phyloP scores from a whole-genome alignment of 1,140 invertebrate species.

The Nixonia krombeini region DNA sequence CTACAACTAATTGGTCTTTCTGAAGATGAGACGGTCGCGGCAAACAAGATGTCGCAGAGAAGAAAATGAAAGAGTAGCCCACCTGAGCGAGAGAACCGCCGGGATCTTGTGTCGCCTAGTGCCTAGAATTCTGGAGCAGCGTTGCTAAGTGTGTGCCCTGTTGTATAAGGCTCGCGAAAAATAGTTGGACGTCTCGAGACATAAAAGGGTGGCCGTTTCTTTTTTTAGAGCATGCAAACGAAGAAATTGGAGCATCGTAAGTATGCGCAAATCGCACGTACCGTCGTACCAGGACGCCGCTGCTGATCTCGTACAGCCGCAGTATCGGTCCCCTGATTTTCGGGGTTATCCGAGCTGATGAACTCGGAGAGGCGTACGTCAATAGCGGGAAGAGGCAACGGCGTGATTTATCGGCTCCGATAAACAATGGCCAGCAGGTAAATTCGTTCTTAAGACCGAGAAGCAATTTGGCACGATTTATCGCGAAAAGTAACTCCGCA shows the following conservation, averaged over 20 bases:
- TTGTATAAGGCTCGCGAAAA: conserved; percentile 51
- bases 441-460: conserved; percentile 49
- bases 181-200: conserved; percentile 54
- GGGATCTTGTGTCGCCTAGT: conserved; percentile 49
- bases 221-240: conserved; percentile 58
- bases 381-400: no score
- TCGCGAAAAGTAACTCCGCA: conserved; percentile 65
- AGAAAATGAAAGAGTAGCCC: conserved; percentile 41
- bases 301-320: no score
- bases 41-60: conserved; percentile 53
- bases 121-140: conserved; percentile 61
- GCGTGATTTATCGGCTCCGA: conserved; percentile 3
- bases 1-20: conserved; percentile 62
- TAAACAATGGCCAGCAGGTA: conserved; percentile 37
- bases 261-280: conserved; percentile 31
- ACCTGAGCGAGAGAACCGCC: conserved; percentile 40
- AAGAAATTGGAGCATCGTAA: conserved; percentile 54
- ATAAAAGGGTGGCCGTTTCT: conserved; percentile 49
- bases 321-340: no score
- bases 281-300: no score
- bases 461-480: conserved; percentile 68
- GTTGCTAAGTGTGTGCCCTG: conserved; percentile 53
- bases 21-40: conserved; percentile 54
- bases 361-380: no score
- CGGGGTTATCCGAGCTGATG: no score